Evolutionary conservation across 2,797 vertebrate genomes (phyloP).

Genomic region (Psittacula echo): DNA sequence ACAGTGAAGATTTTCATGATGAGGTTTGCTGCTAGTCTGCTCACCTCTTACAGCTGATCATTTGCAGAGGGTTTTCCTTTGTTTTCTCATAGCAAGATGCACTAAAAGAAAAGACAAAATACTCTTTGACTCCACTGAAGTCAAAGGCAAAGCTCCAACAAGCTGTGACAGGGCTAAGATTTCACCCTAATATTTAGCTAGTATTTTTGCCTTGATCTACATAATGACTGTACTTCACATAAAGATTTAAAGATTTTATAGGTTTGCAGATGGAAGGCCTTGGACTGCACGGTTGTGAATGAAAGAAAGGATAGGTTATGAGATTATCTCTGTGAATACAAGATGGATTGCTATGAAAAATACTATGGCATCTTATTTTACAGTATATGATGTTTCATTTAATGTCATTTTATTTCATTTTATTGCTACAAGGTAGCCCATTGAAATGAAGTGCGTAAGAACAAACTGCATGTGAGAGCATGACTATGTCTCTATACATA

Average conservation of each 20-base stretch:
- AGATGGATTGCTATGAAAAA: conserved; percentile 7
- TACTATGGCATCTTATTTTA: not conserved
- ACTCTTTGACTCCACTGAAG: not conserved
- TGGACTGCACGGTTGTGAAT: not conserved
- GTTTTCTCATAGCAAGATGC: not conserved
- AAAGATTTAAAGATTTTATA: not conserved
- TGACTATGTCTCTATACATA: not conserved
- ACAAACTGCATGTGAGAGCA: not conserved
- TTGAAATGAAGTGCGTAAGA: not conserved
- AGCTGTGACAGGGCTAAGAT: not conserved
- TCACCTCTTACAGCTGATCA: conserved; percentile 1
- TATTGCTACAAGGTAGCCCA: not conserved
- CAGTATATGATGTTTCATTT: not conserved
- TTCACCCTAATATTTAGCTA: conserved; percentile 5
- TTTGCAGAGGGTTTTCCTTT: conserved; percentile 14
- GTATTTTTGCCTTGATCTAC: not conserved
- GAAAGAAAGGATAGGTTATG: not conserved
- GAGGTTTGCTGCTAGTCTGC: not conserved
- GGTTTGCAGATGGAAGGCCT: not conserved
- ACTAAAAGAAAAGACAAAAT: not conserved
- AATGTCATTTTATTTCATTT: not conserved
- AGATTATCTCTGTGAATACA: not conserved
- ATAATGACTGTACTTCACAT: not conserved
- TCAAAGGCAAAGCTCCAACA: conserved; percentile 3
- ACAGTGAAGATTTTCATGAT: not conserved